Evolutionary conservation across 2,888 invertebrate species (phyloP).

Genomic region (Incurvaria masculella): DNA sequence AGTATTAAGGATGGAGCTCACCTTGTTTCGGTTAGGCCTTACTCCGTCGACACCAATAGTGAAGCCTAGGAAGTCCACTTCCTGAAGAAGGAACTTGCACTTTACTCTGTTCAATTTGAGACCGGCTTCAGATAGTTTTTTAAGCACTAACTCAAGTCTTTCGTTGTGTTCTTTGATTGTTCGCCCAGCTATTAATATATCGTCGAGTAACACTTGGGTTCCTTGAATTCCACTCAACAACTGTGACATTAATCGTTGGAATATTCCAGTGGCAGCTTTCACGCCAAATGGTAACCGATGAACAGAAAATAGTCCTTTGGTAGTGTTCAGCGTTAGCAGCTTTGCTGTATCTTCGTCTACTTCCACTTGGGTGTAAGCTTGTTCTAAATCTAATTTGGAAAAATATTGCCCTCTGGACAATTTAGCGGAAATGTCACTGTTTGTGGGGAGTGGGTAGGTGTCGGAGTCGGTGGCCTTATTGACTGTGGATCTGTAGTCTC

Average conservation of each 20-base stretch:
- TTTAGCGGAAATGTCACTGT: conserved; percentile 11
- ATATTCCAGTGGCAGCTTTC: conserved; percentile 13
- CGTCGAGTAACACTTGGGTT: background rate
- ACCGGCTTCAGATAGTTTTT: conserved; percentile 13
- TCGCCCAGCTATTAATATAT: background rate
- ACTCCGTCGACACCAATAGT: conserved; percentile 14
- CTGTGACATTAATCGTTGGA: conserved; percentile 13
- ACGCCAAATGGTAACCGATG: conserved; percentile 16
- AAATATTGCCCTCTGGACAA: conserved; percentile 14
- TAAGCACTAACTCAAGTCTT: conserved; percentile 2
- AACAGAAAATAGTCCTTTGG: conserved; percentile 14
- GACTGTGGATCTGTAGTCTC: conserved; percentile 14
- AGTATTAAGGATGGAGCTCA: conserved; percentile 13
- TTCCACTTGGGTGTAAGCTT: conserved; percentile 16
- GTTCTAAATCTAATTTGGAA: conserved; percentile 16
- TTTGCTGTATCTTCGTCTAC: conserved; percentile 13
- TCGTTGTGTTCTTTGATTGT: background rate
- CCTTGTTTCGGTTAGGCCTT: conserved; percentile 15
- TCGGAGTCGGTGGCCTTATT: conserved; percentile 12
- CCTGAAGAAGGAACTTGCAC: conserved; percentile 12
- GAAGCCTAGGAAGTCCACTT: conserved; percentile 17
- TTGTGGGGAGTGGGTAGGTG: conserved; percentile 14
- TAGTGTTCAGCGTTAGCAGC: conserved; percentile 16
- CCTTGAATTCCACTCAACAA: background rate
- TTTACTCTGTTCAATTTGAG: conserved; percentile 13